Evolutionary conservation across 2,113 vertebrate genomes (phyloP).

Genomic region (Microcebus griseorufus): DNA sequence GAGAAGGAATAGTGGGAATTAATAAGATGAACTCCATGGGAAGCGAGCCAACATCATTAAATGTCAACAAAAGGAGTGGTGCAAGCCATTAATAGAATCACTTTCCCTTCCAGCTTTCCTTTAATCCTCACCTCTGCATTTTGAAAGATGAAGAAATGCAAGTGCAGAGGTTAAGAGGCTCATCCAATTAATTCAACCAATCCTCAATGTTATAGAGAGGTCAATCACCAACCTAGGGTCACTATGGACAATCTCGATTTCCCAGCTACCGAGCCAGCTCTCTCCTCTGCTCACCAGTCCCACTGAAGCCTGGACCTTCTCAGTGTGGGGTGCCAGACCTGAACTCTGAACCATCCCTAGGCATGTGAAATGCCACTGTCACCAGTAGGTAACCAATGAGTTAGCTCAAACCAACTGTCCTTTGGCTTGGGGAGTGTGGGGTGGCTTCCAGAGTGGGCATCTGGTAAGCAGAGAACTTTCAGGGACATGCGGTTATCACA

Average conservation of each 20-base stretch:
- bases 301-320: neutral
- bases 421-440: neutral
- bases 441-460: neutral
- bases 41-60: neutral
- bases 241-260: neutral
- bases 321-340: neutral
- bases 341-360: neutral
- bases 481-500: neutral
- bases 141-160: neutral
- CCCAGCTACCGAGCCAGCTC: neutral
- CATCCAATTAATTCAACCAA: neutral
- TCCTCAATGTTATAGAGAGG: neutral
- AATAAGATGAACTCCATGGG: neutral
- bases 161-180: neutral
- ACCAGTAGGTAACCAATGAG: neutral
- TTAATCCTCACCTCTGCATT: neutral
- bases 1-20: neutral
- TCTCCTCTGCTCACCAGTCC: neutral
- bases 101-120: neutral
- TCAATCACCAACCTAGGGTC: neutral
- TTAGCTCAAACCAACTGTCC: constrained; percentile 2
- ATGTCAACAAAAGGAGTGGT: neutral
- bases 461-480: constrained; percentile 20
- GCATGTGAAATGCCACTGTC: neutral
- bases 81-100: neutral